A percentile compares a stretch with the other conserved stretches of the same genome.
These are phyloP conservation scores for Crotalus tigris DNA, from an alignment of 2,113 vertebrate species.

Conservation along the genomic window DNA sequence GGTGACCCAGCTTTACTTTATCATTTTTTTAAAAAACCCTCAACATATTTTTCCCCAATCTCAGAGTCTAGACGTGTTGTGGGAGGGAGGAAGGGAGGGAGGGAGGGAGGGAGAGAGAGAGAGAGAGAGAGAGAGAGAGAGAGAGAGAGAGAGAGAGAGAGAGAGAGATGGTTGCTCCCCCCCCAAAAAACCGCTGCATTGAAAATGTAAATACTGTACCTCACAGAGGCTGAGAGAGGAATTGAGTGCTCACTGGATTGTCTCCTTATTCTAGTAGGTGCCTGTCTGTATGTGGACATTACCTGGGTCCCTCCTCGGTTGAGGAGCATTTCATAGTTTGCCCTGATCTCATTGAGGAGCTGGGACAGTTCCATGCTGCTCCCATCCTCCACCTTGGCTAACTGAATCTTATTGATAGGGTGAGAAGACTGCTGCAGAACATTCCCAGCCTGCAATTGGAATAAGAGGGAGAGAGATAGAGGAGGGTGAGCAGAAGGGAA, in stretches of 20 bases:
- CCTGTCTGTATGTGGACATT: conserved; percentile 66
- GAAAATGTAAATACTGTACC: conserved; percentile 73
- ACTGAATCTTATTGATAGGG: conserved; percentile 60
- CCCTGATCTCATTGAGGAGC: conserved; percentile 83
- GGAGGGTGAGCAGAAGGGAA: background rate
- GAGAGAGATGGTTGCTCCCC: conserved; percentile 52
- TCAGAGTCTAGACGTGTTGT: conserved; percentile 48
- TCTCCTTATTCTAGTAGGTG: conserved; percentile 67
- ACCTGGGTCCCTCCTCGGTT: conserved; percentile 73
- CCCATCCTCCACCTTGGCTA: conserved; percentile 85
- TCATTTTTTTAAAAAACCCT: conserved; percentile 9
- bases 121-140: conserved; percentile 4
- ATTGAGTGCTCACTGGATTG: conserved; percentile 62
- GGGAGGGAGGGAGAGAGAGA: background rate
- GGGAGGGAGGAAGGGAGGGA: conserved; percentile 1
- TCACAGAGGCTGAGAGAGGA: conserved; percentile 72
- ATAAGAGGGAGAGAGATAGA: background rate
- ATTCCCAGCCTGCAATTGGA: conserved; percentile 69
- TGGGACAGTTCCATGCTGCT: conserved; percentile 87
- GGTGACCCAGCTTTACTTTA: conserved; percentile 21
- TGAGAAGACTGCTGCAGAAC: conserved; percentile 75
- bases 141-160: conserved; percentile 13
- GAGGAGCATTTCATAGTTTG: conserved; percentile 78
- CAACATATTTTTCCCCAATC: background rate
- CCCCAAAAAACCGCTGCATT: conserved; percentile 65